Evolutionary conservation across 2,113 vertebrate genomes (phyloP).

Genomic region (Todiramphus saurophagus): DNA sequence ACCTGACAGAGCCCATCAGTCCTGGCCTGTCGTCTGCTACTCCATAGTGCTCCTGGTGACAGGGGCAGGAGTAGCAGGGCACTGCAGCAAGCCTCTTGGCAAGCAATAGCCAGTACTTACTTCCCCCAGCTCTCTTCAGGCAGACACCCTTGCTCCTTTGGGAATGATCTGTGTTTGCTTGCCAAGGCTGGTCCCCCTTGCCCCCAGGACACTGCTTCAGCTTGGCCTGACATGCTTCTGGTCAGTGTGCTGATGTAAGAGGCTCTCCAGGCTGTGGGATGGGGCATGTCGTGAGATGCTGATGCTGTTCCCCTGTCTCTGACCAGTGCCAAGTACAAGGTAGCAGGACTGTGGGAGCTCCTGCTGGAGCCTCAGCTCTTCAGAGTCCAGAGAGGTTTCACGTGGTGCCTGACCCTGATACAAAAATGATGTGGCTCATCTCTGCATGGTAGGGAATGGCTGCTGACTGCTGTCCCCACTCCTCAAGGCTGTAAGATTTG

Average conservation of each 20-base stretch:
- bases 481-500: neutral
- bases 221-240: neutral
- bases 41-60: neutral
- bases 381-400: neutral
- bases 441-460: neutral
- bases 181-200: neutral
- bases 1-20: neutral
- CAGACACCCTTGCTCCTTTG: neutral
- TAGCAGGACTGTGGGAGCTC: neutral
- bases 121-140: neutral
- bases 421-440: neutral
- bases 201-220: neutral
- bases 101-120: neutral
- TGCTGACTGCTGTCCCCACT: neutral
- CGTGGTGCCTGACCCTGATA: neutral
- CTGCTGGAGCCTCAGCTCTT: neutral
- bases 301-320: neutral
- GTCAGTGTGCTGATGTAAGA: neutral
- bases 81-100: neutral
- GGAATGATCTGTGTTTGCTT: neutral
- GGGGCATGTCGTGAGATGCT: neutral
- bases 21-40: neutral
- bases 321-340: neutral
- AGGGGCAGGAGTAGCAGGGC: neutral
- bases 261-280: neutral